Evolutionary conservation across 2,797 vertebrate species (phyloP).

Genomic region (Clarias laeviceps): DNA sequence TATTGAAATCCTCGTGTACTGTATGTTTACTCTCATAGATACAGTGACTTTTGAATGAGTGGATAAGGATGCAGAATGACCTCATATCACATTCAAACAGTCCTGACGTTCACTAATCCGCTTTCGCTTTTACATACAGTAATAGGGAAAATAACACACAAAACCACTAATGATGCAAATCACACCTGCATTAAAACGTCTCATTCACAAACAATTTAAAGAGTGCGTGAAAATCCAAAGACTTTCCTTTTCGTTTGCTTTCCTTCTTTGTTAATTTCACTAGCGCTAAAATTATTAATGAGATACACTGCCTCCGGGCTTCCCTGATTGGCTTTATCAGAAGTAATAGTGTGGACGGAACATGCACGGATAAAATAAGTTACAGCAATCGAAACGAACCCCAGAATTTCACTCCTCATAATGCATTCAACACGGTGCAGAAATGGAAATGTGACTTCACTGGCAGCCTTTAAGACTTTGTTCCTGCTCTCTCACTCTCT

Average conservation of each 20-base stretch:
- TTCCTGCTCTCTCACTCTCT: neutral
- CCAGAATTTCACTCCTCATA: neutral
- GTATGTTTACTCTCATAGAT: no score
- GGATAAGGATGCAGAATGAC: no score
- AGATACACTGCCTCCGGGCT: neutral
- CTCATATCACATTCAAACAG: neutral
- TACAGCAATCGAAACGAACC: neutral
- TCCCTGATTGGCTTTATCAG: constrained; percentile 11
- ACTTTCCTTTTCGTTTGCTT: neutral
- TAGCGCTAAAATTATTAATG: neutral
- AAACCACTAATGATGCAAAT: neutral
- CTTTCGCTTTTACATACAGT: neutral
- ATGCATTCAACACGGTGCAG: neutral
- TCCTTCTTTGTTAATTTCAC: neutral
- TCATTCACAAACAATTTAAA: neutral
- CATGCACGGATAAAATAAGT: constrained; percentile 3
- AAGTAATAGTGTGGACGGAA: neutral
- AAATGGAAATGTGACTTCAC: neutral
- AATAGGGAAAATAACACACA: neutral
- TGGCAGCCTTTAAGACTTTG: neutral
- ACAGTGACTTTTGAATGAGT: no score
- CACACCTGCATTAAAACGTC: neutral
- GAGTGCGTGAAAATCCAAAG: neutral
- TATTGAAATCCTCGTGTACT: neutral
- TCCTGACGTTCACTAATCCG: neutral